Conservation (phyloP, 2,888 invertebrate genomes). For the Litoditis marina region DNA sequence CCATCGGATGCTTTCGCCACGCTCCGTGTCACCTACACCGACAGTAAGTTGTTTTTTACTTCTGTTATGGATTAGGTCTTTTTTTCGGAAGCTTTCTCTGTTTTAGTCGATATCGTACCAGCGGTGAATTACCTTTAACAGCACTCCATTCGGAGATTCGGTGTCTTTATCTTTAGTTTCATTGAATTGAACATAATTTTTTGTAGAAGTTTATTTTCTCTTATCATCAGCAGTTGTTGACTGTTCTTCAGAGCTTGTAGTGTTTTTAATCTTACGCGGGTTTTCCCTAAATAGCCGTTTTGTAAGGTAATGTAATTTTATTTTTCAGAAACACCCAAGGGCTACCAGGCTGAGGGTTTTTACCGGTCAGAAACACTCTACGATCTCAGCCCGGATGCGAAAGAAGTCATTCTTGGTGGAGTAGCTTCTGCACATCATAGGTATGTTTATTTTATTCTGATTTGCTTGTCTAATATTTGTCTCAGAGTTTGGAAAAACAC, state of each 20-base stretch:
- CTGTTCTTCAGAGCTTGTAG: too few species aligned
- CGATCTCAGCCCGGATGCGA: not conserved
- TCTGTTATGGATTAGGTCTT: not conserved
- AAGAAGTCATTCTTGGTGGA: not conserved
- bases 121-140: too few species aligned
- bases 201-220: too few species aligned
- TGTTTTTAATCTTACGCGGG: not conserved
- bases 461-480: not conserved
- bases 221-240: too few species aligned
- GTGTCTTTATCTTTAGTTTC: too few species aligned
- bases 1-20: not conserved
- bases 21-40: not conserved
- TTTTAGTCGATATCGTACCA: too few species aligned
- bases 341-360: slow-evolving; percentile 2
- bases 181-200: too few species aligned
- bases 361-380: not conserved
- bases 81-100: too few species aligned
- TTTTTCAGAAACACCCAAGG: not conserved
- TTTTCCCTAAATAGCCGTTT: not conserved
- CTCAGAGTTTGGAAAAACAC: not conserved
- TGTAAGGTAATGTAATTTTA: not conserved
- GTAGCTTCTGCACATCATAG: not conserved
- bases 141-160: too few species aligned
- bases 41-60: not conserved
- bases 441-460: not conserved